These are phyloP conservation scores for Neopipo cinnamomea DNA, from an alignment of 2,113 vertebrate genomes.

Conservation along the genomic window DNA sequence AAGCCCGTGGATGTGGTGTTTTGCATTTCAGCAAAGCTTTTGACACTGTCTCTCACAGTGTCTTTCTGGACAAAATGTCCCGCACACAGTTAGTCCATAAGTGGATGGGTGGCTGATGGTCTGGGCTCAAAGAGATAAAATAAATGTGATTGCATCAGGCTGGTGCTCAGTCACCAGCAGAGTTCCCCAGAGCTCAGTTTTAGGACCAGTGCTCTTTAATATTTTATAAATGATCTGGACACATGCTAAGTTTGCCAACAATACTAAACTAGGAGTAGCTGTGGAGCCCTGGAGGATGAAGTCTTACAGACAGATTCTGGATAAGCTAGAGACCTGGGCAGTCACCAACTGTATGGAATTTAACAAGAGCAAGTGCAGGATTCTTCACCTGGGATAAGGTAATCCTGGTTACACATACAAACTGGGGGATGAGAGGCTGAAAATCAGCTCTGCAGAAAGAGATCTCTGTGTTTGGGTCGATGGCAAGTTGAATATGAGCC, in stretches of 20 bases:
- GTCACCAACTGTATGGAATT: background rate
- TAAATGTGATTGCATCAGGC: background rate
- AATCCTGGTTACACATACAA: background rate
- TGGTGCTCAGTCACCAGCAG: background rate
- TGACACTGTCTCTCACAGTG: background rate
- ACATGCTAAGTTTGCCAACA: background rate
- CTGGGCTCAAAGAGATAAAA: background rate
- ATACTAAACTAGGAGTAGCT: background rate
- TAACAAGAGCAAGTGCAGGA: background rate
- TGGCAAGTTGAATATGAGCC: background rate
- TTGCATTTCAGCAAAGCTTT: background rate
- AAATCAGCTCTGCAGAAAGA: background rate
- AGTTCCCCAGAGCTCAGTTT: background rate
- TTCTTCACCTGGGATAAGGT: background rate
- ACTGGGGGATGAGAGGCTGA: background rate
- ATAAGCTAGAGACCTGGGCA: background rate
- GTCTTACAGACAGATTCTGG: background rate
- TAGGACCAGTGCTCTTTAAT: background rate
- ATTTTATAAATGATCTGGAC: background rate
- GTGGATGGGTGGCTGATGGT: rapidly evolving
- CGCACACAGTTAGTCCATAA: background rate
- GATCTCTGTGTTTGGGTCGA: background rate
- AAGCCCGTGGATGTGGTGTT: background rate
- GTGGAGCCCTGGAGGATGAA: background rate
- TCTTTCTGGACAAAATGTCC: background rate